Conservation (phyloP, 2,888 invertebrate species). For the Alcis repandata region DNA sequence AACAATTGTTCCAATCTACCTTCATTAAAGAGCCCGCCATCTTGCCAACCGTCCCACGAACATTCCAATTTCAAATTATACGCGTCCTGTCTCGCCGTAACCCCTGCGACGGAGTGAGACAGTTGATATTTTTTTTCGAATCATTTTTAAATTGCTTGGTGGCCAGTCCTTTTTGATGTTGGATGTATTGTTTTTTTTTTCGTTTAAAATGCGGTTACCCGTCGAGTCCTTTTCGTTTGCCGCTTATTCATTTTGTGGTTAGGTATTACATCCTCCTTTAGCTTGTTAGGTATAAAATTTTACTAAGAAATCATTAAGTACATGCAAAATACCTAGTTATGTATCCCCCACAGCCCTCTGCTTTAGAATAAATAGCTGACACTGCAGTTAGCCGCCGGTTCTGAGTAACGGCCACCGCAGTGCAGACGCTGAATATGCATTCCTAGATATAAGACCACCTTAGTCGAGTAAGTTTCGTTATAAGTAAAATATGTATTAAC, state of each 20-base stretch:
- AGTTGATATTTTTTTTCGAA: constrained; percentile 46
- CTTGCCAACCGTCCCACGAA: constrained; percentile 50
- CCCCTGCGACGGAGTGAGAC: constrained; percentile 39
- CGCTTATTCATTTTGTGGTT: constrained; percentile 28
- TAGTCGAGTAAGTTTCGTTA: no score
- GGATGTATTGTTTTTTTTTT: constrained; percentile 48
- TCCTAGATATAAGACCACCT: no score
- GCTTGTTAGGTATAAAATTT: constrained; percentile 9
- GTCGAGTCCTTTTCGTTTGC: constrained; percentile 39
- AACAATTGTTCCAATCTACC: constrained; percentile 55
- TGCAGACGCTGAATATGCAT: no score
- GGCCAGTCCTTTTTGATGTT: constrained; percentile 51
- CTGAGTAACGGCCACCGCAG: no score
- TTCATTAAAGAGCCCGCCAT: constrained; percentile 54
- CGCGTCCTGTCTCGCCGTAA: constrained; percentile 41
- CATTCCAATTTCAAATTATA: constrained; percentile 52
- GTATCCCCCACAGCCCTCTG: no score
- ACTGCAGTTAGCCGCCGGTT: no score
- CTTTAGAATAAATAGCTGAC: no score
- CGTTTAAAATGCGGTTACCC: constrained; percentile 35
- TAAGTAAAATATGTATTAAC: no score
- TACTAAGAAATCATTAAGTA: background rate
- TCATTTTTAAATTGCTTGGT: constrained; percentile 53
- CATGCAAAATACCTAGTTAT: background rate
- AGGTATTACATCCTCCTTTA: background rate